Base-by-base conservation (phyloP, 53 echinoderm and acorn worm genomes). In the Echinometra lucunter region DNA sequence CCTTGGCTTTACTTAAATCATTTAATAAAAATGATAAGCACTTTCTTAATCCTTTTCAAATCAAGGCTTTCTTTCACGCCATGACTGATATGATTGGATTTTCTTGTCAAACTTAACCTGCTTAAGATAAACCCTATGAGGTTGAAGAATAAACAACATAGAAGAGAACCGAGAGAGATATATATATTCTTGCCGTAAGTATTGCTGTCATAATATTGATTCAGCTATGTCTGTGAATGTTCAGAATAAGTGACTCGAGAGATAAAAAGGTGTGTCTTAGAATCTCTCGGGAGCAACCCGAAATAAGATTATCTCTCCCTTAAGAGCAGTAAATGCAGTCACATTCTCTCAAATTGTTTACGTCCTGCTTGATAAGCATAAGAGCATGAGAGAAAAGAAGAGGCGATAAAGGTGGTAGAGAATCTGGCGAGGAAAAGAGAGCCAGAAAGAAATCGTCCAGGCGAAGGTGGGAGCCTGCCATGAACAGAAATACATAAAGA, bases 231-330 rank as follows among this genome's bases (percentile, higher is more conserved):
- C 12, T 85, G 45, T 74, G n/a, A 45, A 78, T 78, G 78, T 78
- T 78, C 38, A 78, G 78, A 78, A 40, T 78, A 85, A 85, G 49
- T 85, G 49, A 85, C 78, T 78, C 21, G 85, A 47, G 45, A 49
- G 85, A 85, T 85, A 85, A 85, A n/a, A 81, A 85, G 85, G 85
- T 85, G 85, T 47, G 45, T 16, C 11, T 38, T 21, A 1, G 28
- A 85, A 78, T 78, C 78, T 78, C 78, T 38, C 0, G 23, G 78
- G 78, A 78, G 38, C 42, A 78, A 3, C 38, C 6, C 42, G n/a
- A 49, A 85, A 85, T 85, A 49, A 47, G 85, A 85, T 85, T 85
- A 85, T 28, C 45, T 37, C 45, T 53, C 85, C 85, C 85, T n/a
- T 47, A 53, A 85, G 45, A 49, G 47, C 1, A 23, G 8, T 81